Evolutionary conservation across 2,888 invertebrate genomes (phyloP).

Genomic region (Phyto melanocephala): DNA sequence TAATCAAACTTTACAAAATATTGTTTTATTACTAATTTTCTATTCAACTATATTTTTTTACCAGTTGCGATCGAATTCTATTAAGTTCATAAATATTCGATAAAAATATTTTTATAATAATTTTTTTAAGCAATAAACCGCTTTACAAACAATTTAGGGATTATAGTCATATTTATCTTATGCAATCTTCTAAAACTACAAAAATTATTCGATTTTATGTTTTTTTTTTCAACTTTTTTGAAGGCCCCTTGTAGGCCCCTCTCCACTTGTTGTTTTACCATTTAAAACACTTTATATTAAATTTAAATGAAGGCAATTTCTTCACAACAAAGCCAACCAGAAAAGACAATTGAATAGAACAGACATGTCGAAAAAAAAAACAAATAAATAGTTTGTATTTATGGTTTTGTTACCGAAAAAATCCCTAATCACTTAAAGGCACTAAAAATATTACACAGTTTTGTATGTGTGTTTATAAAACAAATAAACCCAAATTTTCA

Average conservation of each 20-base stretch:
- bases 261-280: background rate
- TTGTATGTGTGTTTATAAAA: slow-evolving; percentile 36
- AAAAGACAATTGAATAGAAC: background rate
- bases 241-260: background rate
- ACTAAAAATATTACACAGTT: slow-evolving; percentile 3
- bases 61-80: too few relatives aligned
- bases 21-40: too few relatives aligned
- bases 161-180: too few relatives aligned
- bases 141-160: too few relatives aligned
- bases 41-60: too few relatives aligned
- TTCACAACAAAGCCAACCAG: background rate
- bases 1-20: too few relatives aligned
- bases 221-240: background rate
- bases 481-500: slow-evolving; percentile 41
- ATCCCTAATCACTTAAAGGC: slow-evolving; percentile 32
- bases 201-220: too few relatives aligned
- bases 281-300: background rate
- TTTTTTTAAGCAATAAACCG: too few relatives aligned
- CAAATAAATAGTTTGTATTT: background rate
- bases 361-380: background rate
- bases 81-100: too few relatives aligned
- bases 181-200: too few relatives aligned
- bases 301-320: slow-evolving; percentile 5
- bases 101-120: too few relatives aligned
- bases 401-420: slow-evolving; percentile 1